Base-by-base conservation (phyloP, 2,797 vertebrate species). In the Lates japonicus region DNA sequence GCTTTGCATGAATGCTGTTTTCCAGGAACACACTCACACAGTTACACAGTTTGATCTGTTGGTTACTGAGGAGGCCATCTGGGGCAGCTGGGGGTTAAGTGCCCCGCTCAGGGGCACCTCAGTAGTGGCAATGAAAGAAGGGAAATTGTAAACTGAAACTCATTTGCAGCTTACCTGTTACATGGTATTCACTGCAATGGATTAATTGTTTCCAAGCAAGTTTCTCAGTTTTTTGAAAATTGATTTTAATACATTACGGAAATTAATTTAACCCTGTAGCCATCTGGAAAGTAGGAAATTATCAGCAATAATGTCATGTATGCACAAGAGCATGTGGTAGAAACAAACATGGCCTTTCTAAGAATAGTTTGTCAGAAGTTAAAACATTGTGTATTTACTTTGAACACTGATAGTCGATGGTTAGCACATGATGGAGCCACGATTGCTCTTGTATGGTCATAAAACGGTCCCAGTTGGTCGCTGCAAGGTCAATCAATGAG, bases 401-500 rank as follows among this genome's bases (percentile, higher is more conserved):
- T 70, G 14, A 81, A 41, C 39, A 29, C 3, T 57, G 25, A 66
- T 65, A 29, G 58, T 72, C 49, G 59, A 16, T 41, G 39, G 11
- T 12, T 11, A 42, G 17, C 46, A 35, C 39, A 41, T 80, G 80
- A 77, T 39, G 41, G 19, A 70, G 54, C 19, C 19, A 3, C 17
- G 39, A 48, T 61, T 71, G 57, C 41, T 72, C 70, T 72, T 57
- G 51, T 64, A 60, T 12, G n/a, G 62, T 78, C 64, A 69, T 80
- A 86, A 78, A 83, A 74, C n/a, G 61, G 74, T 70, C 70, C 73
- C 76, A 41, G 20, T 64, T 76, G 60, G 54, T 67, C 62, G 2
- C 55, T 62, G 69, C 77, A 58, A 64, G 66, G 71, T 33, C 31
- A 46, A 84, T 85, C 78, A 39, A 78, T 88, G 44, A 76, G 62